phyloP scores from a whole-genome alignment of 2,888 invertebrate species.

The Cryptocephalus moraei region DNA sequence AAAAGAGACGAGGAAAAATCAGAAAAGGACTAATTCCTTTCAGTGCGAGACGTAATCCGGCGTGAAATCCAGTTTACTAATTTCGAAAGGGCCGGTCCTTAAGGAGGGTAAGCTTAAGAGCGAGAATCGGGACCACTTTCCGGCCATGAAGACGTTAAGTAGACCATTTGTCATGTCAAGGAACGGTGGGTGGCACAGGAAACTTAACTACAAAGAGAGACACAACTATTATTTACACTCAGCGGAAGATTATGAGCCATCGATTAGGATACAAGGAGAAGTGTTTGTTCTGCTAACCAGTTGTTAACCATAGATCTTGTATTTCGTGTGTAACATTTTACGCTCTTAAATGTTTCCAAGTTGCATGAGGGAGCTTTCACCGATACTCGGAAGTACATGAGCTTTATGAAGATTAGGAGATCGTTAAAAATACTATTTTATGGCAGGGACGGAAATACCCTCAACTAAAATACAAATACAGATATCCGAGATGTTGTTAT shows the following conservation, averaged over 20 bases:
- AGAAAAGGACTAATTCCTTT: slow-evolving; percentile 13
- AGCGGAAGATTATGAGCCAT: slow-evolving; percentile 17
- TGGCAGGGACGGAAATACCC: too few relatives aligned
- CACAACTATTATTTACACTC: slow-evolving; percentile 22
- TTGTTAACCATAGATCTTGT: slow-evolving; percentile 17
- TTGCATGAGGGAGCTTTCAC: too few relatives aligned
- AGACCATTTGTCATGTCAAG: slow-evolving; percentile 36
- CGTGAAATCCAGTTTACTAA: slow-evolving; percentile 13
- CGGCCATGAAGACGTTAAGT: slow-evolving; percentile 24
- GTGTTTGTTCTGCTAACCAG: slow-evolving; percentile 17
- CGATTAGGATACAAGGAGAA: slow-evolving; percentile 12
- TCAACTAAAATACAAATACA: too few relatives aligned
- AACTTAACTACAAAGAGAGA: slow-evolving; percentile 26
- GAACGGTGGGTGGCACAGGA: slow-evolving; percentile 35
- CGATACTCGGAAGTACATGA: too few relatives aligned
- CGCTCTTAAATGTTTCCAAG: too few relatives aligned
- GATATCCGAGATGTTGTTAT: too few relatives aligned
- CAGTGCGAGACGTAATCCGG: slow-evolving; percentile 12
- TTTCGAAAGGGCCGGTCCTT: slow-evolving; percentile 4
- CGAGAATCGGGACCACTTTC: slow-evolving; percentile 7
- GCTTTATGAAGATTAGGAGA: too few relatives aligned
- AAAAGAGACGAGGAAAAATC: neutral
- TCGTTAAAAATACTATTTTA: too few relatives aligned
- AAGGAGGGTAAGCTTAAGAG: slow-evolving; percentile 7
- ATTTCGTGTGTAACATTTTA: slow-evolving; percentile 1